phyloP scores from a whole-genome alignment of 2,888 invertebrate species.

The Lepidocyrtoides sp. region DNA sequence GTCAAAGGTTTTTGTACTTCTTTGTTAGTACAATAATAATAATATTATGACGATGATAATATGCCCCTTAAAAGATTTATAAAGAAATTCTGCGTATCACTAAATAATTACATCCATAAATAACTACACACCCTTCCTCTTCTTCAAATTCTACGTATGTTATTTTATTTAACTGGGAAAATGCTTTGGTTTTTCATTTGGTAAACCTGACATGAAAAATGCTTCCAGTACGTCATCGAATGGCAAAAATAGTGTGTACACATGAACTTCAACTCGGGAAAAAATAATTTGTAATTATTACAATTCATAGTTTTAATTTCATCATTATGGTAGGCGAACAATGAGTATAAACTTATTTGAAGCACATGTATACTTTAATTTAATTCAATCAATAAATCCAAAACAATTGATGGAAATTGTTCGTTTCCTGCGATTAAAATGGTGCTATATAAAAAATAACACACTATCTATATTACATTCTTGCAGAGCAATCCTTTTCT shows the following conservation, averaged over 20 bases:
- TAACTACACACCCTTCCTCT: not conserved
- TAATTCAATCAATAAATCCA: no score
- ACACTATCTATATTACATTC: no score
- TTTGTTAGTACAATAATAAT: not conserved
- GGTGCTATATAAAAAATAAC: no score
- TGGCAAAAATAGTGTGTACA: not conserved
- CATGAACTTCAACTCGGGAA: conserved; percentile 1
- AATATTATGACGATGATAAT: not conserved
- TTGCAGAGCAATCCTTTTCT: no score
- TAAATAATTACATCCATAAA: not conserved
- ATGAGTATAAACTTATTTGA: not conserved
- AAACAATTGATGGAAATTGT: no score
- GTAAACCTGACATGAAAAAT: conserved; percentile 10
- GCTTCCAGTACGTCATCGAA: conserved; percentile 50
- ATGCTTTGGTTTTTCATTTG: not conserved
- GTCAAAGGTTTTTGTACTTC: not conserved
- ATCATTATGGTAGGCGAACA: not conserved
- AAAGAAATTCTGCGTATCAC: conserved; percentile 17
- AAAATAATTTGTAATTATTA: not conserved
- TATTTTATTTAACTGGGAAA: not conserved
- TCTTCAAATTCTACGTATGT: no score
- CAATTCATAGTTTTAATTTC: not conserved
- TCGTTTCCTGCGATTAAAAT: no score
- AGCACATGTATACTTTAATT: no score
- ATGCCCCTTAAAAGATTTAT: not conserved